Conservation (phyloP, 2,888 invertebrate genomes). For the Drosophila basisetae region DNA sequence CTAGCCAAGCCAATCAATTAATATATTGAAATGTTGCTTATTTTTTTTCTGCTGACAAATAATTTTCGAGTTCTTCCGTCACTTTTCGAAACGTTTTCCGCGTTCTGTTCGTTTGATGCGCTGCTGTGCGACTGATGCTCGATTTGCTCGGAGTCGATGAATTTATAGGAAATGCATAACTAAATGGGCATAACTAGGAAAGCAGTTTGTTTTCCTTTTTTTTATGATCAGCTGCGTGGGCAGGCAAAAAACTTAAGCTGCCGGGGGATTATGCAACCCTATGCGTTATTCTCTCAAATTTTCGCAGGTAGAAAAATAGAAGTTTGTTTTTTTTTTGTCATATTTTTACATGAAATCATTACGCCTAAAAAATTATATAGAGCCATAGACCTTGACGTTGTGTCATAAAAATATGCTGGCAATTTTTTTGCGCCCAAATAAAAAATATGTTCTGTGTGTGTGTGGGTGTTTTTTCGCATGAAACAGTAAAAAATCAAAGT, state of each 20-base stretch:
- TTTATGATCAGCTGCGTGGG: slow-evolving; percentile 65
- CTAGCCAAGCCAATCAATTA: slow-evolving; percentile 41
- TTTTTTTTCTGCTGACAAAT: slow-evolving; percentile 15
- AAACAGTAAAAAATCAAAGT: slow-evolving; percentile 80
- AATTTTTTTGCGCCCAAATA: slow-evolving; percentile 56
- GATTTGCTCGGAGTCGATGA: slow-evolving; percentile 4
- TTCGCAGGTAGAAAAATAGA: slow-evolving; percentile 56
- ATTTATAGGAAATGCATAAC: slow-evolving; percentile 57
- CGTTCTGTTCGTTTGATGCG: slow-evolving; percentile 57
- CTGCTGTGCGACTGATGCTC: slow-evolving; percentile 67
- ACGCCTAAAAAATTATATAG: slow-evolving; percentile 65
- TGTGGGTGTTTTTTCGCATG: slow-evolving; percentile 51
- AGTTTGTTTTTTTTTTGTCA: slow-evolving; percentile 29
- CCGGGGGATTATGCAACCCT: slow-evolving; percentile 80
- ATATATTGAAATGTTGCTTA: slow-evolving; percentile 3
- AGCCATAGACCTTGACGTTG: slow-evolving; percentile 70
- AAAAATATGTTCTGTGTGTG: slow-evolving; percentile 34
- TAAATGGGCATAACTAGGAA: slow-evolving; percentile 25
- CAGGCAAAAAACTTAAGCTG: slow-evolving; percentile 73
- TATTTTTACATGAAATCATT: slow-evolving; percentile 70
- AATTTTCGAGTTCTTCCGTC: slow-evolving; percentile 25
- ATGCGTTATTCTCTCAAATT: slow-evolving; percentile 47
- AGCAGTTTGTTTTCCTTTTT: slow-evolving; percentile 33
- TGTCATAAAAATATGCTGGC: slow-evolving; percentile 62
- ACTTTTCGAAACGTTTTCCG: slow-evolving; percentile 37